Evolutionary conservation across 1,140 invertebrate genomes (phyloP).

Genomic region (Zaprionus africanus): DNA sequence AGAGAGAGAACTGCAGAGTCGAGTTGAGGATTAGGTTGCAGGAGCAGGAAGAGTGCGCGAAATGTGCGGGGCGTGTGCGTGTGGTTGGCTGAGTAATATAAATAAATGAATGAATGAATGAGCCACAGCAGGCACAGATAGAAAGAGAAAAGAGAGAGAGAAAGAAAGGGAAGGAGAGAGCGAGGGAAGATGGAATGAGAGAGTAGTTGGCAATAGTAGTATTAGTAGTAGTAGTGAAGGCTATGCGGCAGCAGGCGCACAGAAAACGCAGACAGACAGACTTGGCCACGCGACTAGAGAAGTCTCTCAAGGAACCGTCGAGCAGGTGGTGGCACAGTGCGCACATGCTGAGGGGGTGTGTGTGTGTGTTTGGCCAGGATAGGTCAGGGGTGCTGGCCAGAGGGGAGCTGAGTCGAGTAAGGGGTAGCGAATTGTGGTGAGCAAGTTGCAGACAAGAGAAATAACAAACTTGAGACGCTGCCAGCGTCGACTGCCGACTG

Average conservation of each 20-base stretch:
- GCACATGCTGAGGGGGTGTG: constrained; percentile 1
- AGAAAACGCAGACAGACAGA: constrained; percentile 52
- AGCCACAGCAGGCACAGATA: constrained; percentile 25
- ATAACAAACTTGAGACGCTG: constrained; percentile 78
- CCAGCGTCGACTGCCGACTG: constrained; percentile 27
- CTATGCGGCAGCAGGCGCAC: constrained; percentile 63
- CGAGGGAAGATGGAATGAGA: constrained; percentile 31
- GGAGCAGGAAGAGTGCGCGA: constrained; percentile 3
- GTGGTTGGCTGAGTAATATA: constrained; percentile 70
- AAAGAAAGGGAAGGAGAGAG: constrained; percentile 4
- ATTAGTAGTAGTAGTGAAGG: constrained; percentile 77
- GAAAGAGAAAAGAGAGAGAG: background rate
- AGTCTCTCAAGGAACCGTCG: constrained; percentile 13
- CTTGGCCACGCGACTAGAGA: constrained; percentile 5
- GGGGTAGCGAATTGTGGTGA: constrained; percentile 56
- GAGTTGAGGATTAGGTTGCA: constrained; percentile 27
- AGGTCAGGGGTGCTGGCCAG: constrained; percentile 8
- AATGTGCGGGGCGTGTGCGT: constrained; percentile 59
- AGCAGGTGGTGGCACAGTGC: constrained; percentile 34
- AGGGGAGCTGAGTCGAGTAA: background rate
- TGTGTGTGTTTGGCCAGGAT: background rate
- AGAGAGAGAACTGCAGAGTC: constrained; percentile 8
- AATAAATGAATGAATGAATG: constrained; percentile 78
- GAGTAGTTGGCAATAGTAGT: constrained; percentile 39
- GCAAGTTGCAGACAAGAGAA: constrained; percentile 80